These are phyloP conservation scores for Entomobrya proxima DNA, from an alignment of 2,888 invertebrate species.

Conservation along the genomic window DNA sequence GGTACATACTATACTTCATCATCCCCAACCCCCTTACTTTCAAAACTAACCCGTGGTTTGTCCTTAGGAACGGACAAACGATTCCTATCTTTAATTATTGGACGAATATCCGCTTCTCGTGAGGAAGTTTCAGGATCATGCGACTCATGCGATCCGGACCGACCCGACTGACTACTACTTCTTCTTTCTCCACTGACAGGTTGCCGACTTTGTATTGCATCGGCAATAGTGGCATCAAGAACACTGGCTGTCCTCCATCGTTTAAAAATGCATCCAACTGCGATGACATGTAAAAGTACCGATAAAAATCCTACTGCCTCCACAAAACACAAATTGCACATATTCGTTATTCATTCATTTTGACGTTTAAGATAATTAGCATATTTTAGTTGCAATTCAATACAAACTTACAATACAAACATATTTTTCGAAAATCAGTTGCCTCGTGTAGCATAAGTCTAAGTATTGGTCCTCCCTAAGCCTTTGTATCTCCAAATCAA, in stretches of 20 bases:
- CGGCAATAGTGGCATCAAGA: background rate
- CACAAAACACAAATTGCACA: background rate
- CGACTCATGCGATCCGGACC: background rate
- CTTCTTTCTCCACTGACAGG: too few species aligned
- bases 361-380: background rate
- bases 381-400: background rate
- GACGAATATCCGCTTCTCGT: too few species aligned
- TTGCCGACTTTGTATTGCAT: too few species aligned
- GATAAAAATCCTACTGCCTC: conserved; percentile 10
- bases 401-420: conserved; percentile 42
- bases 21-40: too few species aligned
- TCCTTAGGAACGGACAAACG: too few species aligned
- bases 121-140: too few species aligned
- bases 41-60: too few species aligned
- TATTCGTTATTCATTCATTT: background rate
- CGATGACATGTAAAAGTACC: background rate
- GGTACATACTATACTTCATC: too few species aligned
- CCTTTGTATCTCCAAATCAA: background rate
- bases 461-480: background rate
- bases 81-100: too few species aligned
- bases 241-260: background rate
- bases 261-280: background rate
- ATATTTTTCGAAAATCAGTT: conserved; percentile 43
- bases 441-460: conserved; percentile 14
- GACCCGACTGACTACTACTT: background rate